A percentile compares a stretch with the other conserved stretches of the same genome.
phyloP scores from a whole-genome alignment of 2,113 vertebrate species.

The Python bivittatus region DNA sequence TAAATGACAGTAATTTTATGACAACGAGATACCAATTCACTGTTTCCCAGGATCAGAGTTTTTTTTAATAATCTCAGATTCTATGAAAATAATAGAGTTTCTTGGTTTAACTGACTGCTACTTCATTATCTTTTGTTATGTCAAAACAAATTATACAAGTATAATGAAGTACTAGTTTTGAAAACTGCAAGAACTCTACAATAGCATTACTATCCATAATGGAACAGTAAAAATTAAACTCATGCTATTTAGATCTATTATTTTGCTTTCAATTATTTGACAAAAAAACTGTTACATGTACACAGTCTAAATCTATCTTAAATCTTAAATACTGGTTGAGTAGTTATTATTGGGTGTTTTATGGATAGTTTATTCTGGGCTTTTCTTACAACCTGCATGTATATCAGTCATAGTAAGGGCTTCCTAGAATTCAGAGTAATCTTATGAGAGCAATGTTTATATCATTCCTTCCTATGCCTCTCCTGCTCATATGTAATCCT shows the following conservation, averaged over 20 bases:
- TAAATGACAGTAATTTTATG: background rate
- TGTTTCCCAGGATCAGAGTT: background rate
- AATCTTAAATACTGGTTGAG: background rate
- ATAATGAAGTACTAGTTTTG: too few species aligned
- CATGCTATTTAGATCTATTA: background rate
- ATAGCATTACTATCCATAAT: background rate
- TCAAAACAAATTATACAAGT: too few species aligned
- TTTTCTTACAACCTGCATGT: background rate
- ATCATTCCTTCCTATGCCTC: background rate
- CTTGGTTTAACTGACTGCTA: background rate
- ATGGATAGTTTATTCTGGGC: background rate
- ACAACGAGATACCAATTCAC: background rate
- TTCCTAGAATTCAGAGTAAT: background rate
- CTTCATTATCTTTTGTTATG: too few species aligned
- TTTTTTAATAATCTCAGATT: background rate
- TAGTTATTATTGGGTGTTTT: background rate
- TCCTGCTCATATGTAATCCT: background rate
- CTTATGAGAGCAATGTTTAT: background rate
- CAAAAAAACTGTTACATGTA: background rate
- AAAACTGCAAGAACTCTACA: background rate
- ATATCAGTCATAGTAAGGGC: background rate
- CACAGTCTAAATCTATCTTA: background rate
- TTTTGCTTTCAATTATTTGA: background rate
- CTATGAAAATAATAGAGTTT: background rate
- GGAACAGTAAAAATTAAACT: background rate